Evolutionary conservation across 2,888 invertebrate genomes (phyloP), one percentile per base, ranked within the genome.

Genomic region (Platycheirus rosarum): DNA sequence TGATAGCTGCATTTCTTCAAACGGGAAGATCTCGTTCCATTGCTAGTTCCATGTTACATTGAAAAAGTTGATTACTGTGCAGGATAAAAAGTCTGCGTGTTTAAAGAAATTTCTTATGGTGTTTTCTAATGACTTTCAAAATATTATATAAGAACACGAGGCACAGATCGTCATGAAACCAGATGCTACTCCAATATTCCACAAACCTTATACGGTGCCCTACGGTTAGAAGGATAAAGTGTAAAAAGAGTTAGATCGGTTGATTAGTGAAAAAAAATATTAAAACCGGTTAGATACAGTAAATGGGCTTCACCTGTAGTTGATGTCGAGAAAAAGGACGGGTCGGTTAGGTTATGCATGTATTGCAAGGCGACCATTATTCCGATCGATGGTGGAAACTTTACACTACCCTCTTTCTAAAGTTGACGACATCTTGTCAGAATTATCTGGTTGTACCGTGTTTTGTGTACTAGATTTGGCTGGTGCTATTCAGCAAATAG

Each of bases 221-320:
- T 49, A 55, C 46, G 69, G 73, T 0, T n/a, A 77, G n/a, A 57
- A 16, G 26, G 16, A 46, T 6, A 63, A 77, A 13, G 77, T 77
- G 1, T 68, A 84, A 57, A 11, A 51, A 1, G 76, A 82, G 48
- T 16, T 82, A 9, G 42, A 71, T 0, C 18, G 44, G 32, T 23
- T 82, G 18, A 60, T 49, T 35, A 16, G 11, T 14, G 35, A 16
- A 6, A 75, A 7, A 85, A 85, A n/a, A 84, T 87, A 26, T 53
- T 86, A 48, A 42, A 46, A 9, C 71, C 85, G 26, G 74, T 86
- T 16, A 80, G 63, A 26, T 48, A 71, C 74, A 85, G 85, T 48
- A 77, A 86, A 37, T 87, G 85, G 86, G 87, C 86, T 26, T 85
- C 85, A 53, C 87, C 87, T 6, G 84, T 88, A 5, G 86, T 88